Percentiles rank a stretch among this genome's conserved stretches.
These are phyloP conservation scores for Mycteria americana DNA, from an alignment of 2,797 vertebrate species.

Conservation along the genomic window DNA sequence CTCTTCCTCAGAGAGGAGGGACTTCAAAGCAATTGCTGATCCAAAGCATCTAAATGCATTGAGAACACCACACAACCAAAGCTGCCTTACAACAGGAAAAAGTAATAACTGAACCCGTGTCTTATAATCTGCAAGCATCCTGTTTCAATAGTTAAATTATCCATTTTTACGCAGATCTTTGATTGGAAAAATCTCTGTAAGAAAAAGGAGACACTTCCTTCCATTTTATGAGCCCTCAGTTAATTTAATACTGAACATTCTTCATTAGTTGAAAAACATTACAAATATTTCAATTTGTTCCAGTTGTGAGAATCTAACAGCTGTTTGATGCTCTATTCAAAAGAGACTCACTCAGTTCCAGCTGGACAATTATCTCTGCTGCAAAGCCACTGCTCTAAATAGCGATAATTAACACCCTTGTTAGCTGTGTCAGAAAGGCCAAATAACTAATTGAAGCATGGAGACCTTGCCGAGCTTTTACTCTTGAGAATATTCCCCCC, in stretches of 20 bases:
- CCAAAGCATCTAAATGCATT: neutral
- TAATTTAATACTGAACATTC: conserved; percentile 21
- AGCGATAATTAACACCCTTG: conserved; percentile 51
- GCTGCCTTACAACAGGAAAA: neutral
- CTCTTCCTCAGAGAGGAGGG: neutral
- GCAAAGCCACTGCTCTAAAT: conserved; percentile 34
- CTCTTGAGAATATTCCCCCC: conserved; percentile 3
- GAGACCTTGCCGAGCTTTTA: conserved; percentile 37
- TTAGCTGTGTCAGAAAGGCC: conserved; percentile 58
- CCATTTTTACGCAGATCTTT: neutral
- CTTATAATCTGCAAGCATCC: neutral
- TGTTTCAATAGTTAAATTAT: neutral
- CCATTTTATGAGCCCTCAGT: neutral
- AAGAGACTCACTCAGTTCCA: conserved; percentile 38
- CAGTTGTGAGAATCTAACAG: conserved; percentile 46
- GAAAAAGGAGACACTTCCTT: neutral
- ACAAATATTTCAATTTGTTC: conserved; percentile 38
- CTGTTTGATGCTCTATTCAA: conserved; percentile 37
- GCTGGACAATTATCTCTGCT: conserved; percentile 51
- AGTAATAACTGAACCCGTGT: neutral
- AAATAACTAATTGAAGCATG: conserved; percentile 55
- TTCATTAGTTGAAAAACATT: conserved; percentile 17
- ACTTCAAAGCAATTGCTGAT: neutral
- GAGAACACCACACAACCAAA: neutral
- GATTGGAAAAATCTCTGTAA: neutral